Base-by-base conservation (phyloP, 2,888 invertebrate genomes). In the Sicus ferrugineus region DNA sequence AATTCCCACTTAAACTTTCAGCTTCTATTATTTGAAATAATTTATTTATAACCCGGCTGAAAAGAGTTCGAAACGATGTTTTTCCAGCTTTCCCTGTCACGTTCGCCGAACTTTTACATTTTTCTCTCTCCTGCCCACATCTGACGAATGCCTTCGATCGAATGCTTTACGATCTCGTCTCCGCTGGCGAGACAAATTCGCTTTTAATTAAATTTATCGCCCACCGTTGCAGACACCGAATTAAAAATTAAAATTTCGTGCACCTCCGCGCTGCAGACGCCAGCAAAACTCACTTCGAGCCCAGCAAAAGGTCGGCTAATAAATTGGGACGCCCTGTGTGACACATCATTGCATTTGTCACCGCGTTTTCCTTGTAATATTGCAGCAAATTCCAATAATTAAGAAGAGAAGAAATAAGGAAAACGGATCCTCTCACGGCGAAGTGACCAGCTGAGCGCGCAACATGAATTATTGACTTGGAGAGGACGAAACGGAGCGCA, bases 281-380 rank as follows among this genome's bases (percentile, higher is more conserved):
- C 30, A 52, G 52, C 16, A 16, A 50, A 64, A 52, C 34, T 16
- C 23, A 63, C 48, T 31, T 34, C 21, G 26, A 26, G 31, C 14
- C 21, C 11, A 21, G 38, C 52, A 64, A 31, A 7, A 21, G 38
- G 56, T 58, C 4, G 28, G 3, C 26, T 54, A 42, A 42, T 56
- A 66, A 58, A 66, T 66, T 66, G 38, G 42, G 66, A 56, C 56
- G 56, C 38, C 56, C 38, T 66, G 56, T 28, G 56, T 66, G 56
- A 34, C 26, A 56, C 66, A 42, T 66, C 38, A 23, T 66, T 56
- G 23, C 46, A 66, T 66, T 66, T 66, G 66, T 54, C 66, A 66
- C 30, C 50, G 19, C n/a, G 23, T 56, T 56, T 54, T 21, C 31
- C 19, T 56, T 7, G 48, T 50, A 30, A 50, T 50, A 56, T 66